Base-by-base conservation (phyloP, 2,797 vertebrate genomes). In the Tapera naevia region DNA sequence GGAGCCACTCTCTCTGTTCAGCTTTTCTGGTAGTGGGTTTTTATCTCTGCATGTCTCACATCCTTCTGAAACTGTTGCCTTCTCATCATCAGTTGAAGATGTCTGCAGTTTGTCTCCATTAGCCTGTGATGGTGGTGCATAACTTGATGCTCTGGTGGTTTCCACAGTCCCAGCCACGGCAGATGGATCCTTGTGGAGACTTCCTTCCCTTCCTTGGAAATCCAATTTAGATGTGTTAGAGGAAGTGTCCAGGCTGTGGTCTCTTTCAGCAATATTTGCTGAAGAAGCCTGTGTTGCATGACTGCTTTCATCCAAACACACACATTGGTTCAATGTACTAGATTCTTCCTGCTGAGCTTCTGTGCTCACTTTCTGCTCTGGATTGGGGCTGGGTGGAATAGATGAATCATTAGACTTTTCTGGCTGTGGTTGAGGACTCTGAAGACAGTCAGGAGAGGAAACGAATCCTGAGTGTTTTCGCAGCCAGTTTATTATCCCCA, bases 401-500 rank as follows among this genome's bases (percentile, higher is more conserved):
- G 30, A 15, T 10, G 94, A 57, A 32, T 96, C 89, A 19, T 30
- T 85, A 13, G 65, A 60, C 30, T 94, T 95, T 57, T 65, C 94
- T 82, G 76, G 86, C 53, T 62, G 76, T 32, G 92, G 65, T 0
- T 91, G 89, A 64, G 94, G 75, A 56, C 88, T 96, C 53, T n/a
- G 96, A 61, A 80, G 76, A 62, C 72, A 89, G 43, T 65, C 93
- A 82, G 93, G 85, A 28, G 95, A 94, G 9, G 96, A 91, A 13
- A 94, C 32, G 2, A 96, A 61, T 23, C 92, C 96, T 0, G 97
- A 88, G 37, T 97, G 95, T 51, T 96, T 97, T 41, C 97, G 91
- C 62, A 99, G 96, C 98, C 98, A 99, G 89, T 98, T 99, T 91
- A 98, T 97, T 60, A 98, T 98, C 18, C 98, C 98, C 98, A 99